phyloP scores from a whole-genome alignment of 1,140 invertebrate species.

The Hermetia illucens region DNA sequence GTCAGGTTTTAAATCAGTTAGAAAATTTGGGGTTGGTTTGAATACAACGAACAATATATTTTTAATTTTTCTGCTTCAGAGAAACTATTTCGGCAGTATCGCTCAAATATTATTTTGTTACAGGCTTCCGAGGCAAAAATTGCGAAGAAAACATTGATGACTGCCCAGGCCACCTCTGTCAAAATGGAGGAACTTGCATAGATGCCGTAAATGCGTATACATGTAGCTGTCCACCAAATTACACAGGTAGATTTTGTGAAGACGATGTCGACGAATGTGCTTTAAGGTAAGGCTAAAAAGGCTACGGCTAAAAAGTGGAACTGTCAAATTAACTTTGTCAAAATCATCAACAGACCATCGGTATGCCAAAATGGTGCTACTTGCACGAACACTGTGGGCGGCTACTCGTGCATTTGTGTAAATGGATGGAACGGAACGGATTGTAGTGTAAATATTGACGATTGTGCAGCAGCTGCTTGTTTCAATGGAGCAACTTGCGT shows the following conservation, averaged over 20 bases:
- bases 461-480: constrained; percentile 83
- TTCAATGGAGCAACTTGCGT: constrained; percentile 95
- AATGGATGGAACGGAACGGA: constrained; percentile 88
- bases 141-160: constrained; percentile 87
- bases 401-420: constrained; percentile 91
- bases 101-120: too few relatives aligned
- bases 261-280: constrained; percentile 69
- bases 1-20: too few relatives aligned
- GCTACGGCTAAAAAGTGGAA: background rate
- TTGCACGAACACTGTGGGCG: constrained; percentile 78
- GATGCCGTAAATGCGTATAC: constrained; percentile 78
- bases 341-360: constrained; percentile 42
- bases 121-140: constrained; percentile 73
- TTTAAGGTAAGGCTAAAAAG: constrained; percentile 33
- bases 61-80: too few relatives aligned
- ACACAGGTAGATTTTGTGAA: constrained; percentile 71
- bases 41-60: too few relatives aligned
- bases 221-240: constrained; percentile 76
- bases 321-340: constrained; percentile 1
- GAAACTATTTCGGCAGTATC: background rate
- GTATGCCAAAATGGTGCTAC: constrained; percentile 91
- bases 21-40: too few relatives aligned
- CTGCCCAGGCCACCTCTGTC: constrained; percentile 75
- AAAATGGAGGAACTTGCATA: constrained; percentile 80
- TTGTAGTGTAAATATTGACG: constrained; percentile 86